Evolutionary conservation across 2,113 vertebrate species (phyloP).

Genomic region (Dicentrarchus labrax): DNA sequence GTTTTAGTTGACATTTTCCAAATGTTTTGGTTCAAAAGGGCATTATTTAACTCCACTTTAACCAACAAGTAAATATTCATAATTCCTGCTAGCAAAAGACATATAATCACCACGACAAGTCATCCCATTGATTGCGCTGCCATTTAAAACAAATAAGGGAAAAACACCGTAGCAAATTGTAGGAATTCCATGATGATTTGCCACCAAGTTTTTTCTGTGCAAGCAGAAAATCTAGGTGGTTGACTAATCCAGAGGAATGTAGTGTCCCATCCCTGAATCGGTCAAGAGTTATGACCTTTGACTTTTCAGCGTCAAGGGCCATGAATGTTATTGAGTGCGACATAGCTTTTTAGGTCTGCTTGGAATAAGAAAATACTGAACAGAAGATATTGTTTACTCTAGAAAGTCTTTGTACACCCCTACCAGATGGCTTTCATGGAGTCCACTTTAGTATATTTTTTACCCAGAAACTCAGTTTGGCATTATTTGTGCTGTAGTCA

Average conservation of each 20-base stretch:
- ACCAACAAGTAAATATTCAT: slow-evolving; percentile 30
- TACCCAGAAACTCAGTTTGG: neutral
- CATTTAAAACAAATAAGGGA: slow-evolving; percentile 9
- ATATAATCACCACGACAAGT: slow-evolving; percentile 22
- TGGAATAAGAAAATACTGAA: neutral
- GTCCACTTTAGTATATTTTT: neutral
- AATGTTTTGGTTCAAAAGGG: neutral
- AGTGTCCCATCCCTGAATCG: slow-evolving; percentile 5
- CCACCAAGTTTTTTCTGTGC: neutral
- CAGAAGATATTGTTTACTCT: neutral
- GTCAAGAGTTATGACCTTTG: slow-evolving; percentile 41
- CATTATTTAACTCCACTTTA: neutral
- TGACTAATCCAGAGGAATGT: slow-evolving; percentile 49
- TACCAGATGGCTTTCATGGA: neutral
- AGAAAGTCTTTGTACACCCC: neutral
- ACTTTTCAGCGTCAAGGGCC: slow-evolving; percentile 47
- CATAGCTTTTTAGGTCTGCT: neutral
- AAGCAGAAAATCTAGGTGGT: slow-evolving; percentile 29
- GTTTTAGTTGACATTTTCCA: neutral
- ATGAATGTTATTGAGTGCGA: slow-evolving; percentile 22
- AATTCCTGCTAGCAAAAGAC: slow-evolving; percentile 11
- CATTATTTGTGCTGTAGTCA: neutral
- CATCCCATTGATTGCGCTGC: neutral
- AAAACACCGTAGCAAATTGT: neutral
- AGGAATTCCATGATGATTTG: slow-evolving; percentile 21